Base-by-base conservation (phyloP, 2,888 invertebrate species). In the Herminia tarsipennalis region DNA sequence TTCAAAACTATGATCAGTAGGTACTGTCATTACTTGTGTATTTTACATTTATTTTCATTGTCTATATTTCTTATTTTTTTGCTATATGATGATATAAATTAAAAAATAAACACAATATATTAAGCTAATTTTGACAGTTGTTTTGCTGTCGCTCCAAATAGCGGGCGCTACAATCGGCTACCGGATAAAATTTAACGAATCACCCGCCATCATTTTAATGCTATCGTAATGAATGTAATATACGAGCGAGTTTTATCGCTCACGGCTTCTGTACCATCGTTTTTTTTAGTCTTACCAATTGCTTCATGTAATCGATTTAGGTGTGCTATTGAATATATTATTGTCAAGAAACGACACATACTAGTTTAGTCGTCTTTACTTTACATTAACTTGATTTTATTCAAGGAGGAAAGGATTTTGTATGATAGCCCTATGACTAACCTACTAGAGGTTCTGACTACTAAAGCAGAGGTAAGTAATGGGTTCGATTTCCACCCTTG, bases 111-210 rank as follows among this genome's bases (percentile, higher is more conserved):
- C 6, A 8, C n/a, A 5, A 21, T 1, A 24, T 5, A 18, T 6
- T 21, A n/a, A n/a, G n/a, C n/a, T 22, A 28, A 42, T 27, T 33
- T 55, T 30, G 36, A 24, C 0, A 10, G 12, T 2, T 43, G 3
- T 40, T 40, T 41, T 48, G 33, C 61, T 18, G 39, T 46, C 76
- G 37, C 34, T 74, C 61, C 64, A 6, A 28, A 38, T 48, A 36
- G 13, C 41, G 16, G 36, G 38, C 21, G 35, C 27, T 35, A 53
- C 65, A 70, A 66, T 70, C 68, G 45, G 75, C 75, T 76, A 76
- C 76, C 62, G 75, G 71, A 73, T 72, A 73, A 68, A 70, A 66
- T 65, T 64, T 70, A 70, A 75, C 70, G 72, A 69, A 77, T 75
- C 68, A 69, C 73, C 76, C 70, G 76, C 68, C 76, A 67, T 74